phyloP scores from a whole-genome alignment of 2,113 vertebrate species.

The Mobula birostris region DNA sequence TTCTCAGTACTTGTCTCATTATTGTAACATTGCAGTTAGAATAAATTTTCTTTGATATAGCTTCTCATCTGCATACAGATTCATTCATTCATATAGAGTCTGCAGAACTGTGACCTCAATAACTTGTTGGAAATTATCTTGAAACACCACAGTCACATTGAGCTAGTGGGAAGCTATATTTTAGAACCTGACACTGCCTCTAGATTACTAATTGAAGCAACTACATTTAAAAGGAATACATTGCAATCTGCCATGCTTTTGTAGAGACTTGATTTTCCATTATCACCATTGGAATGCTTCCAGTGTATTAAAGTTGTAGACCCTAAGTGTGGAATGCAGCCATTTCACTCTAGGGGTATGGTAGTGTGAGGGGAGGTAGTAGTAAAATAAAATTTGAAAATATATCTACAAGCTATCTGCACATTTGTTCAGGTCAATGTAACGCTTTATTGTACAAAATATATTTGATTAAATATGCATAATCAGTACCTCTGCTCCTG shows the following conservation, averaged over 20 bases:
- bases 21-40: neutral
- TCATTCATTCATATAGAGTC: neutral
- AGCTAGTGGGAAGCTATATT: neutral
- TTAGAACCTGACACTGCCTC: neutral
- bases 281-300: neutral
- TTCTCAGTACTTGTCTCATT: neutral
- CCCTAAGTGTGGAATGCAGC: neutral
- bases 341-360: neutral
- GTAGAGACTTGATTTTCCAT: neutral
- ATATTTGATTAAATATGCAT: neutral
- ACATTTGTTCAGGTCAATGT: neutral
- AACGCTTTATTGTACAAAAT: neutral
- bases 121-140: neutral
- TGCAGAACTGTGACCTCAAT: neutral
- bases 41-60: neutral
- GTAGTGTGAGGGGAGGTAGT: too few species aligned
- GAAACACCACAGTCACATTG: neutral
- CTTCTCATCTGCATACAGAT: neutral
- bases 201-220: neutral
- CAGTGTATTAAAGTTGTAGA: neutral
- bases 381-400: neutral
- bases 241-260: neutral
- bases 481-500: neutral
- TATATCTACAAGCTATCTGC: neutral
- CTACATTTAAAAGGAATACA: neutral